phyloP scores from a whole-genome alignment of 2,113 vertebrate species.

The Chamaetylas fuelleborni region DNA sequence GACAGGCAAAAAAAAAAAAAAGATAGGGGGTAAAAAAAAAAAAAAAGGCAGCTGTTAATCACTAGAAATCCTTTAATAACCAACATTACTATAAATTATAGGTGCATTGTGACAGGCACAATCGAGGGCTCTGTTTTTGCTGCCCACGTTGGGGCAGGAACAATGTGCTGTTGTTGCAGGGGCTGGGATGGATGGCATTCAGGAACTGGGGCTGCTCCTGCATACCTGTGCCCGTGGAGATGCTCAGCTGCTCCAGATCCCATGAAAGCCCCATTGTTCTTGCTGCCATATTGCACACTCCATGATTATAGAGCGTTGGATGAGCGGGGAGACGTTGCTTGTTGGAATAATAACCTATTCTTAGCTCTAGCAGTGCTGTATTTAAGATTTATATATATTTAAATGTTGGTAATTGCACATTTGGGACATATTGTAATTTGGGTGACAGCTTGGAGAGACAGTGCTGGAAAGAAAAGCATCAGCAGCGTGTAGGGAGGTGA shows the following conservation, averaged over 20 bases:
- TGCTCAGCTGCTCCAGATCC: background rate
- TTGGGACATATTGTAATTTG: background rate
- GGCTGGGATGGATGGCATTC: conserved; percentile 6
- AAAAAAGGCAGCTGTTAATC: conserved; percentile 35
- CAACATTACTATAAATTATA: conserved; percentile 67
- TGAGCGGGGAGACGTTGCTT: background rate
- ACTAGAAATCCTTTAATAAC: conserved; percentile 73
- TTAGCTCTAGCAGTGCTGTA: background rate
- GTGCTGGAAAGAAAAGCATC: background rate
- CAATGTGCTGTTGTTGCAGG: conserved; percentile 58
- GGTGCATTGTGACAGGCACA: conserved; percentile 55
- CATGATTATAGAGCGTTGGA: background rate
- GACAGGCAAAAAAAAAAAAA: background rate
- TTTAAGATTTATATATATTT: background rate
- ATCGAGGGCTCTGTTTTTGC: conserved; percentile 57
- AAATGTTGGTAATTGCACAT: background rate
- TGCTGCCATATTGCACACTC: background rate
- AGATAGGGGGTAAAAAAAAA: background rate
- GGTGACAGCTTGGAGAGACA: background rate
- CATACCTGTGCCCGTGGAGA: conserved; percentile 39
- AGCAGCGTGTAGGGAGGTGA: background rate
- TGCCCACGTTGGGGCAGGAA: conserved; percentile 24
- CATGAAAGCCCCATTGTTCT: conserved; percentile 6
- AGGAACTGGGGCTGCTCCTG: background rate
- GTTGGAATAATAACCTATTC: background rate